Evolutionary conservation across 2,888 invertebrate species (phyloP).

Genomic region (Archips crataeganus): DNA sequence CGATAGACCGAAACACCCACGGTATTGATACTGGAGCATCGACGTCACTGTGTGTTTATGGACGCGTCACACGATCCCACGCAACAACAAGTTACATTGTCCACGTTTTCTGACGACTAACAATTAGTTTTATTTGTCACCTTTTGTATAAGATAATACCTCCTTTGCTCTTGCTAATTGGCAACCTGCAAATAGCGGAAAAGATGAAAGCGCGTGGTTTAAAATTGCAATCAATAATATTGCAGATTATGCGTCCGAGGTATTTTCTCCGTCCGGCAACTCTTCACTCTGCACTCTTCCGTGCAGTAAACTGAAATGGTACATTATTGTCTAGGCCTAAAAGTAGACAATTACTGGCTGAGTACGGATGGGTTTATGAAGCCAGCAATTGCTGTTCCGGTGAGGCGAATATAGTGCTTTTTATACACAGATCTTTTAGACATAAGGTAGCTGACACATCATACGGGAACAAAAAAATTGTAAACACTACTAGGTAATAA

Average conservation of each 20-base stretch:
- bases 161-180: not conserved
- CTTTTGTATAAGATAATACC: not conserved
- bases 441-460: too few species aligned
- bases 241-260: not conserved
- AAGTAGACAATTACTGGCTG: too few species aligned
- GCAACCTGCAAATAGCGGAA: not conserved
- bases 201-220: not conserved
- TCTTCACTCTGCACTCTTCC: too few species aligned
- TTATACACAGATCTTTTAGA: too few species aligned
- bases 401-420: too few species aligned
- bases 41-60: conserved; percentile 11
- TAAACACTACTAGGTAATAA: too few species aligned
- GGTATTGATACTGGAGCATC: not conserved
- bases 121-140: not conserved
- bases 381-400: too few species aligned
- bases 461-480: too few species aligned
- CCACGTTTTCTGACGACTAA: conserved; percentile 2
- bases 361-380: too few species aligned
- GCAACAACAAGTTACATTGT: conserved; percentile 6
- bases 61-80: conserved; percentile 2
- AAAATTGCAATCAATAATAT: not conserved
- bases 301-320: too few species aligned
- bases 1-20: conserved; percentile 7
- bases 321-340: too few species aligned
- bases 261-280: not conserved